Base-by-base conservation (phyloP, 2,888 invertebrate genomes). In the Synanthedon vespiformis region DNA sequence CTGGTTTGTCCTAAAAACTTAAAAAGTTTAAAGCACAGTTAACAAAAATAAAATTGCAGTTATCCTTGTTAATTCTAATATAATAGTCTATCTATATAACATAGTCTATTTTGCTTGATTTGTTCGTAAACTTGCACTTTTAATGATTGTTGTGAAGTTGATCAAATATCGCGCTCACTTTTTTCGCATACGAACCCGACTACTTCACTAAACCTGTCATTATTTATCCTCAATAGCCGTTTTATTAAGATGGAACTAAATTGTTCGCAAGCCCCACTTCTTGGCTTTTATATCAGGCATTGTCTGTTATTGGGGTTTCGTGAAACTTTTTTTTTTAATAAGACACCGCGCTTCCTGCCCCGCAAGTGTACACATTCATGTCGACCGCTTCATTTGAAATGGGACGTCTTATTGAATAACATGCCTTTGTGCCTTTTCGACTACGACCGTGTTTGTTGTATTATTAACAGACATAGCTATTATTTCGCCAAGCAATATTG, bases 351-450 rank as follows among this genome's bases (percentile, higher is more conserved):
- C 68, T 85, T 88, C 88, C 88, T 85, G 87, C 71, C 72, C 61
- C 68, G 72, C 83, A 82, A 84, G 82, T 82, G 82, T 75, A 72
- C 68, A 71, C 60, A 75, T 77, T 70, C 68, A 72, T 63, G 66
- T 65, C 63, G 61, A 66, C 60, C 59, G 67, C 63, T 70, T 76
- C 72, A 70, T 75, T 70, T 67, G 60, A 64, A 64, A 72, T 59
- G 61, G 65, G 64, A 66, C 72, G 72, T 68, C 66, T 72, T 66
- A 69, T 69, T 80, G 72, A 79, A 72, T 68, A 68, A 74, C 34
- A 60, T 78, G 80, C 80, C 79, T 84, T 85, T 81, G 80, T 86
- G 85, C 87, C 86, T 87, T 86, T 71, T 84, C 72, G 85, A 86
- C 84, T 85, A 71, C 58, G 65, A 64, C 49, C 72, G 63, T 74